A percentile compares a stretch with the other conserved stretches of the same genome.
These are phyloP conservation scores for Gymnoscopelus braueri DNA, from an alignment of 2,797 vertebrate species.

Conservation along the genomic window DNA sequence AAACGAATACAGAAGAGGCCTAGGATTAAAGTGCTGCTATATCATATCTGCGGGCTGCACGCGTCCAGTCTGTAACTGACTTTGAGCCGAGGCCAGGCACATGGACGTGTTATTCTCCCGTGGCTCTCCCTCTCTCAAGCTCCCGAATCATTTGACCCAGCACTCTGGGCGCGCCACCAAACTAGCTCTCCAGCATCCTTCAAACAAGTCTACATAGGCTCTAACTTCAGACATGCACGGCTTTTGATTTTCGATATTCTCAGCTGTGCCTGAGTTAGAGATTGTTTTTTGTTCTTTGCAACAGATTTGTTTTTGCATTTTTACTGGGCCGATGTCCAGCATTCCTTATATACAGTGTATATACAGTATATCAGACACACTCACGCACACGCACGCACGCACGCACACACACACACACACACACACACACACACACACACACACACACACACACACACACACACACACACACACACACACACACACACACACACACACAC, in stretches of 20 bases:
- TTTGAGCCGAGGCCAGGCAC: conserved; percentile 63
- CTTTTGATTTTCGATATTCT: not conserved
- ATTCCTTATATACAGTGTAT: no score
- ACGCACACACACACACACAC: no score
- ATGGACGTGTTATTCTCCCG: conserved; percentile 59
- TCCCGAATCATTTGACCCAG: conserved; percentile 53
- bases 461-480: no score
- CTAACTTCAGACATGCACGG: not conserved
- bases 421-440: no score
- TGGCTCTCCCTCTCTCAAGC: conserved; percentile 30
- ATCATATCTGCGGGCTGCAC: conserved; percentile 75
- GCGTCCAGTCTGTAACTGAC: conserved; percentile 63
- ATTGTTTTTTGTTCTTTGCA: no score
- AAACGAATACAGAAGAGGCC: conserved; percentile 60
- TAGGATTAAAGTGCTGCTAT: conserved; percentile 58
- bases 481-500: no score
- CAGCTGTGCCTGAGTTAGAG: no score
- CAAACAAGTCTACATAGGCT: conserved; percentile 27
- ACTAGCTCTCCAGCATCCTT: conserved; percentile 9
- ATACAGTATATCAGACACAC: no score
- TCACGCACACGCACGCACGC: no score
- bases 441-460: no score
- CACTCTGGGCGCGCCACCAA: conserved; percentile 28
- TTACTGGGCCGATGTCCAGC: no score
- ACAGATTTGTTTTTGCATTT: no score